Percentiles rank a stretch among this genome's conserved stretches.
These are phyloP conservation scores for Hesperia comma DNA, from an alignment of 2,888 invertebrate genomes.

Conservation along the genomic window DNA sequence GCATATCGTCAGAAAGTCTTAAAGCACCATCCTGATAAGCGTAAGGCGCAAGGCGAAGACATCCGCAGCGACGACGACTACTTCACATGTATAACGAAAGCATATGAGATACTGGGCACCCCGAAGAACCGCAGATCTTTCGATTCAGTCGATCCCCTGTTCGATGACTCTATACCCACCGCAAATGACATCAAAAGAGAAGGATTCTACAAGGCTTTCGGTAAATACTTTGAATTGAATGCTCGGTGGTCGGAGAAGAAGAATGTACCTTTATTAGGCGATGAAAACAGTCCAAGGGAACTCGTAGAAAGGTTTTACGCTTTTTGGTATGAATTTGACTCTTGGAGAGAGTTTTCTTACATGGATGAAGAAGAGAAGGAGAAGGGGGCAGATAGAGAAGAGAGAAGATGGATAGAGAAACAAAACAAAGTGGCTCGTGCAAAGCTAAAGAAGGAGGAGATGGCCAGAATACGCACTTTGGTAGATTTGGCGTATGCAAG, in stretches of 20 bases:
- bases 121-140: constrained; percentile 93
- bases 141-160: constrained; percentile 98
- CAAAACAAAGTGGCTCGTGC: constrained; percentile 97
- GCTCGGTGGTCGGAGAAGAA: constrained; percentile 95
- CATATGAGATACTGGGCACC: constrained; percentile 95
- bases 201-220: constrained; percentile 87
- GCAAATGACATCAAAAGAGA: constrained; percentile 90
- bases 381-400: constrained; percentile 97
- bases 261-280: constrained; percentile 92
- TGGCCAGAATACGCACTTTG: constrained; percentile 93
- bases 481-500: constrained; percentile 97
- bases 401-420: constrained; percentile 98
- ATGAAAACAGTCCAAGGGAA: constrained; percentile 89
- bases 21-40: constrained; percentile 99
- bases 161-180: constrained; percentile 94
- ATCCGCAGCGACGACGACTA: constrained; percentile 96
- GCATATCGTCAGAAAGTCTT: constrained; percentile 92
- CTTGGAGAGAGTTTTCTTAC: constrained; percentile 99
- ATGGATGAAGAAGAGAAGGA: constrained; percentile 99
- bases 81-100: constrained; percentile 99
- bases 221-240: constrained; percentile 89
- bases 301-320: constrained; percentile 97
- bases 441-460: constrained; percentile 98
- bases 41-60: constrained; percentile 95
- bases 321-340: constrained; percentile 99